Evolutionary conservation across 1,140 invertebrate genomes (phyloP), one percentile per base, ranked within the genome.

Genomic region (Heliothis virescens): DNA sequence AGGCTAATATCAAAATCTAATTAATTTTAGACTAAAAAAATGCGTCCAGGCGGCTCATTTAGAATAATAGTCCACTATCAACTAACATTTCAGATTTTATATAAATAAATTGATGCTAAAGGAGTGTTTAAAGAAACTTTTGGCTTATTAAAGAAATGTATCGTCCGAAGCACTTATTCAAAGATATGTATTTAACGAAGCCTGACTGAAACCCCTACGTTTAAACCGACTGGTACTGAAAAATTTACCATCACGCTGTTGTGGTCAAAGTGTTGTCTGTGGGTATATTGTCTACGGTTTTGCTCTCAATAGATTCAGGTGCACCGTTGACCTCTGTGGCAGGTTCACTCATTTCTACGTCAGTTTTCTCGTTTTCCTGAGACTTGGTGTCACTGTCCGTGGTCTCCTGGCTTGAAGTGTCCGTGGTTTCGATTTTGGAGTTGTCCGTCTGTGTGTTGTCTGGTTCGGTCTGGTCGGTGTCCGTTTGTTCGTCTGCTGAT

Each of bases 351-450:
- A 86, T 80, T 0, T 78, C 82, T 9, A 83, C 81, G 13, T 82
- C 79, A 3, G 72, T 48, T 29, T 80, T 65, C 9, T 84, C 73
- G 34, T 13, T 10, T 3, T 79, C 71, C 16, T 82, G 57, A 7
- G 73, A 57, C 10, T 82, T 83, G 29, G 59, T 80, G 0, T 83
- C 80, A 12, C 79, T 89, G 62, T 86, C 86, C n/a, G 85, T 79
- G 3, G 88, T 91, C 65, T 87, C 90, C 21, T 93, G 89, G 81
- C 89, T 91, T 21, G 90, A 91, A 0, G 90, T 90, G 83, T 92
- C 91, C 69, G 88, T 88, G 9, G 84, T 85, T 34, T 90, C 87
- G 0, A 88, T 83, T 76, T 90, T 87, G 29, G 87, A 73, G 59
- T 86, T 83, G 59, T 80, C 72, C 7, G 53, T 34, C 50, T 67